Conservation (phyloP, 2,888 invertebrate genomes). For the Cantharis lateralis region DNA sequence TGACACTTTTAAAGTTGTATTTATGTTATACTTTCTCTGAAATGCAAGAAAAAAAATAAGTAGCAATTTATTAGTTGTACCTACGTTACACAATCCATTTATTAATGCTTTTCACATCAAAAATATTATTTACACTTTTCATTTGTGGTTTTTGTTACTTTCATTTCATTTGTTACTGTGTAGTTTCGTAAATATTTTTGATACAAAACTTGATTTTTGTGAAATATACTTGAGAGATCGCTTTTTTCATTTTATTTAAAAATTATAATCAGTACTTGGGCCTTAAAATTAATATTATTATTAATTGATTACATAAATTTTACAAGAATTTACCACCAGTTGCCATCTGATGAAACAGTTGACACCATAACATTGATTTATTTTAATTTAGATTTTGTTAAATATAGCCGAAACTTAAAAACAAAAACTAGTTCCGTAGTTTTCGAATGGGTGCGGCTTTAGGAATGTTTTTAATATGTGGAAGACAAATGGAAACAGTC, state of each 20-base stretch:
- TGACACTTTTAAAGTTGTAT: background rate
- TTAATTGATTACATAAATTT: too few species aligned
- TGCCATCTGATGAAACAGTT: too few species aligned
- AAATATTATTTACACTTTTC: background rate
- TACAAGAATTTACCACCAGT: too few species aligned
- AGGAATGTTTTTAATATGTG: too few species aligned
- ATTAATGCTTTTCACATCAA: conserved; percentile 1
- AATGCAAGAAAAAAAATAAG: background rate
- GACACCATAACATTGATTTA: too few species aligned
- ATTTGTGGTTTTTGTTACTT: background rate
- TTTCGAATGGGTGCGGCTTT: too few species aligned
- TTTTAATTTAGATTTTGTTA: too few species aligned
- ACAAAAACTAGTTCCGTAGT: too few species aligned
- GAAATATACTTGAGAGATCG: background rate
- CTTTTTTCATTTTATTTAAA: background rate
- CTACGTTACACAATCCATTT: background rate
- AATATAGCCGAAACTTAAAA: too few species aligned
- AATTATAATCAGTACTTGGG: too few species aligned
- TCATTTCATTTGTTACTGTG: background rate
- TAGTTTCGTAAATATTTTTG: background rate
- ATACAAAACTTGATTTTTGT: background rate
- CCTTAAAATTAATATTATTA: too few species aligned
- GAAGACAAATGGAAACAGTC: too few species aligned
- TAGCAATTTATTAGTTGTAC: background rate
- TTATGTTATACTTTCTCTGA: background rate